Conservation (phyloP, 2,113 vertebrate species). For the Gobiocypris rarus region DNA sequence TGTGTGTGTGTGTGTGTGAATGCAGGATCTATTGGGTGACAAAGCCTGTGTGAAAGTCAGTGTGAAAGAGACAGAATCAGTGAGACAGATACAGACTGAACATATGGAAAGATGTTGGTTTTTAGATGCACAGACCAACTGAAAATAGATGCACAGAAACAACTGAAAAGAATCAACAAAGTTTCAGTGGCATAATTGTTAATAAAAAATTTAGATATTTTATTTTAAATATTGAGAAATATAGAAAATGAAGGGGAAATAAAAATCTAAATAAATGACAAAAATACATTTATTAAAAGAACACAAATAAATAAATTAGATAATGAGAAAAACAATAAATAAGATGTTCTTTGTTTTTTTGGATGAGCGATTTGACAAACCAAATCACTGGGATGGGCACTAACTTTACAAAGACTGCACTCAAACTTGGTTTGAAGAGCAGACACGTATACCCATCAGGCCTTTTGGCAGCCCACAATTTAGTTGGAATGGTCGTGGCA, state of each 20-base stretch:
- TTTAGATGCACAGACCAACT: neutral
- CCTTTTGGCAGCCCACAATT: constrained; percentile 76
- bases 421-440: constrained; percentile 54
- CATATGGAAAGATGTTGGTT: constrained; percentile 1
- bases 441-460: constrained; percentile 75
- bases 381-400: constrained; percentile 14
- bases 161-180: no score
- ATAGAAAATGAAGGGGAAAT: neutral
- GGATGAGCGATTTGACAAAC: constrained; percentile 50
- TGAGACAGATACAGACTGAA: constrained; percentile 21
- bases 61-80: constrained; percentile 42
- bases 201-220: no score
- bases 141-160: no score
- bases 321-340: neutral
- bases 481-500: constrained; percentile 70
- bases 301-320: neutral
- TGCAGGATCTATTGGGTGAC: constrained; percentile 33
- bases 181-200: no score
- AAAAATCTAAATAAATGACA: neutral
- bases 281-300: no score
- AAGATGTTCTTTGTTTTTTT: neutral
- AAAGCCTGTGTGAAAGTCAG: constrained; percentile 29
- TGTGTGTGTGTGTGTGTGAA: constrained; percentile 42
- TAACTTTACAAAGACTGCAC: constrained; percentile 28
- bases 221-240: neutral